Percentiles rank a stretch among this genome's conserved stretches.
These are phyloP conservation scores for Junco hyemalis DNA, from an alignment of 2,113 vertebrate species.

Conservation along the genomic window DNA sequence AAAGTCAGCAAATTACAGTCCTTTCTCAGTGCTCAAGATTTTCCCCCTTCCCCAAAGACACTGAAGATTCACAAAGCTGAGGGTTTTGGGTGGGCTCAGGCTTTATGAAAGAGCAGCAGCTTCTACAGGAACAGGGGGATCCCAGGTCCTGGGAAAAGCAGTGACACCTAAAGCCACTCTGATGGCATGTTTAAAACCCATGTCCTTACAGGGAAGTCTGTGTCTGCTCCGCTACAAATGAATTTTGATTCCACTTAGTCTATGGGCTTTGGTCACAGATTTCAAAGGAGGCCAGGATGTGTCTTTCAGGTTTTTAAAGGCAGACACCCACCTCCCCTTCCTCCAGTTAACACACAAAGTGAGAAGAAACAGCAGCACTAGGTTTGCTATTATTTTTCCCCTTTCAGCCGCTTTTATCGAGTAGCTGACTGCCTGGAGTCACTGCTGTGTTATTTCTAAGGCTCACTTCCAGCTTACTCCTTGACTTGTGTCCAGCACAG, in stretches of 20 bases:
- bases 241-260: neutral
- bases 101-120: neutral
- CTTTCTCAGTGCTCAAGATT: neutral
- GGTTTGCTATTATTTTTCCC: accelerated
- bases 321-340: neutral
- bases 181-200: neutral
- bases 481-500: neutral
- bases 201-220: neutral
- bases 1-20: neutral
- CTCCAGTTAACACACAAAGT: neutral
- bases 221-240: neutral
- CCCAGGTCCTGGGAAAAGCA: neutral
- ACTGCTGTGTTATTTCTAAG: neutral
- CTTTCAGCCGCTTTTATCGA: neutral
- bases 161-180: neutral
- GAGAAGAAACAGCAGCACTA: neutral
- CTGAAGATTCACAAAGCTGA: neutral
- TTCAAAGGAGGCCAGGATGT: neutral
- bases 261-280: neutral
- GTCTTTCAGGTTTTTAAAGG: neutral
- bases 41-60: neutral
- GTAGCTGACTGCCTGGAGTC: neutral
- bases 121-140: neutral
- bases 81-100: neutral
- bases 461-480: neutral